Evolutionary conservation across 2,797 vertebrate genomes (phyloP), one percentile per base, ranked within the genome.

Genomic region (Acrossocheilus wenchowensis): DNA sequence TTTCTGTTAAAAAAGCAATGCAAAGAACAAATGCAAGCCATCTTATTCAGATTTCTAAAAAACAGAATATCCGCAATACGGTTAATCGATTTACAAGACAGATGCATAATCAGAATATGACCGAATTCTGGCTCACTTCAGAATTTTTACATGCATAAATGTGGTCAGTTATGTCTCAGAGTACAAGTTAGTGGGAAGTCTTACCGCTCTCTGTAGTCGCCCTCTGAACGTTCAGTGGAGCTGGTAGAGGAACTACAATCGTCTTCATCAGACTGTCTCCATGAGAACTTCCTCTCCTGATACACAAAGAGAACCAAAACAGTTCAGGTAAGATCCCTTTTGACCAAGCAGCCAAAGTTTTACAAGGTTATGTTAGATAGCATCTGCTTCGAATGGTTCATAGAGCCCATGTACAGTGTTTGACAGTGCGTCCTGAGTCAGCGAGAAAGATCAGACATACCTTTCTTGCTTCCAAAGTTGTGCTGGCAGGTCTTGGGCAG

Each of bases 201-300:
- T 94, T 82, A 98, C 98, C 93, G 93, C 84, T 97, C 97, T 87
- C 92, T 96, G 89, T 91, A 94, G 89, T 98, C 97, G 26, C 96
- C 96, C 89, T 98, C 98, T 62, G 96, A 98, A 73, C 95, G 97
- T 64, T 99, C 98, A 19, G 96, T 97, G 82, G 98, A 99, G 92
- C 97, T 98, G 86, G 97, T 96, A 79, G 98, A 99, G 82, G 98
- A 98, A 90, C 94, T 97, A 87, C 95, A 94, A 48, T 99, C 97
- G 43, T 98, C 97, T 48, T 96, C 95, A 83, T 97, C 97, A 62
- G 96, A 97, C 19, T 91, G 92, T 84, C 88, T 94, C 87, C 88
- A 91, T 23, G 50, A 71, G 80, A 91, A 39, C 50, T 84, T 89
- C 54, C 90, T 92, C 68, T 93, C 91, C 88, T 92, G 90, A 89